phyloP scores from a whole-genome alignment of 2,113 vertebrate species.

The Tor tambroides region DNA sequence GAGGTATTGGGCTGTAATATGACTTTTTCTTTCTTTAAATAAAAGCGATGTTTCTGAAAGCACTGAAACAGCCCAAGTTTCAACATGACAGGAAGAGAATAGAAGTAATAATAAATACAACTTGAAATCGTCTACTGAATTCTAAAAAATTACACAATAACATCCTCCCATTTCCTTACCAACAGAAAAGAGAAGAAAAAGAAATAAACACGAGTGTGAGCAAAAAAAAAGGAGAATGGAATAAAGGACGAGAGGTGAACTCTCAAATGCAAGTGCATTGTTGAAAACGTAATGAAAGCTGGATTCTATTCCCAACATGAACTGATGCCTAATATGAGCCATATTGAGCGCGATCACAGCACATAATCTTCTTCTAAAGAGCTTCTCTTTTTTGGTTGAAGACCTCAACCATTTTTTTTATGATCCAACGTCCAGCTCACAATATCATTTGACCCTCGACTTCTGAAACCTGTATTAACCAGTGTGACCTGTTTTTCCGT shows the following conservation, averaged over 20 bases:
- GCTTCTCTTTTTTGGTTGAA: conserved; percentile 21
- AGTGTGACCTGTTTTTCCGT: conserved; percentile 5
- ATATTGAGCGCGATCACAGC: conserved; percentile 14
- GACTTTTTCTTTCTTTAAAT: conserved; percentile 55
- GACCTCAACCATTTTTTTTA: conserved; percentile 36
- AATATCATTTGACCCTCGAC: conserved; percentile 17
- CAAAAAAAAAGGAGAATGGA: conserved; percentile 19
- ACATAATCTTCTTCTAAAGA: conserved; percentile 29
- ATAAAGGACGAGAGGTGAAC: conserved; percentile 37
- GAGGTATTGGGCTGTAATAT: conserved; percentile 71
- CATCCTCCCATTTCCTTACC: conserved; percentile 57
- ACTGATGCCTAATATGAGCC: conserved; percentile 18
- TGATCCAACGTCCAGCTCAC: conserved; percentile 29
- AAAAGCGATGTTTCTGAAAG: conserved; percentile 56
- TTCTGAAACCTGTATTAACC: conserved; percentile 22
- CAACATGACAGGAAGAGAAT: conserved; percentile 58
- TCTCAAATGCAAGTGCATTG: conserved; percentile 64
- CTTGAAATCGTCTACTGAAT: conserved; percentile 63
- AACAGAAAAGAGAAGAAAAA: conserved; percentile 51
- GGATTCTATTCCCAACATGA: conserved; percentile 60
- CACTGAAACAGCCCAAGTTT: conserved; percentile 53
- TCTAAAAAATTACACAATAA: conserved; percentile 51
- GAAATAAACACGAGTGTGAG: conserved; percentile 26
- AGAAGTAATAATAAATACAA: conserved; percentile 67
- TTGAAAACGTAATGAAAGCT: conserved; percentile 51